Evolutionary conservation across 2,797 vertebrate genomes (phyloP).

Genomic region (Epinephelus awoara): DNA sequence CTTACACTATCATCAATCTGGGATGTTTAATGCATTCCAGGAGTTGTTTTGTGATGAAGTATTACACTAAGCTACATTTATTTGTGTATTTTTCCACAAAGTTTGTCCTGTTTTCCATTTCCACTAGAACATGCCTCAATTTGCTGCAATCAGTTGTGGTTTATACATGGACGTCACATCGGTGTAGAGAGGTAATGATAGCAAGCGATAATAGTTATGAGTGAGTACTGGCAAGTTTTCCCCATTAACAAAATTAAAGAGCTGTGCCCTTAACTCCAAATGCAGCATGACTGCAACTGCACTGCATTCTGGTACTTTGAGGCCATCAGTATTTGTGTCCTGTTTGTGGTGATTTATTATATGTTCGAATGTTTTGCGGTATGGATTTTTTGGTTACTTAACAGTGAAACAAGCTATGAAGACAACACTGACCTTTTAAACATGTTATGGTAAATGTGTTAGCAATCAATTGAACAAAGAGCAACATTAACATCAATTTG

Average conservation of each 20-base stretch:
- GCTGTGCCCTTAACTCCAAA: slow-evolving; percentile 10
- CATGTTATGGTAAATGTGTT: background rate
- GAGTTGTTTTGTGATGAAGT: slow-evolving; percentile 49
- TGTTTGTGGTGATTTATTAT: background rate
- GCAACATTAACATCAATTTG: background rate
- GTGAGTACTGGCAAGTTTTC: slow-evolving; percentile 25
- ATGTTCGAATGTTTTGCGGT: background rate
- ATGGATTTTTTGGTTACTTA: background rate
- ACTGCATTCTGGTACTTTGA: slow-evolving; percentile 20
- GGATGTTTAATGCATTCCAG: slow-evolving; percentile 50
- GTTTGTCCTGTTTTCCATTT: slow-evolving; percentile 34
- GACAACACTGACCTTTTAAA: background rate
- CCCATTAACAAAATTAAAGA: slow-evolving; percentile 39
- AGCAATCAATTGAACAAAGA: background rate
- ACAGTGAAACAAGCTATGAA: slow-evolving; percentile 3
- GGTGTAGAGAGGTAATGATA: slow-evolving; percentile 22
- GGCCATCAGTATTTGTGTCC: background rate
- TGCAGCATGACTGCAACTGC: slow-evolving; percentile 29
- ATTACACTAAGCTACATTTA: slow-evolving; percentile 34
- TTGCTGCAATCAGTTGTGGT: slow-evolving; percentile 52
- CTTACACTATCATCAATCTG: slow-evolving; percentile 46
- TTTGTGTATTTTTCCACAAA: slow-evolving; percentile 8
- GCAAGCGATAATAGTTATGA: slow-evolving; percentile 30
- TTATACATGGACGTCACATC: slow-evolving; percentile 26
- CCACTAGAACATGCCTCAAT: slow-evolving; percentile 23